Conservation (phyloP, 2,888 invertebrate species). For the Toxonevra muliebris region DNA sequence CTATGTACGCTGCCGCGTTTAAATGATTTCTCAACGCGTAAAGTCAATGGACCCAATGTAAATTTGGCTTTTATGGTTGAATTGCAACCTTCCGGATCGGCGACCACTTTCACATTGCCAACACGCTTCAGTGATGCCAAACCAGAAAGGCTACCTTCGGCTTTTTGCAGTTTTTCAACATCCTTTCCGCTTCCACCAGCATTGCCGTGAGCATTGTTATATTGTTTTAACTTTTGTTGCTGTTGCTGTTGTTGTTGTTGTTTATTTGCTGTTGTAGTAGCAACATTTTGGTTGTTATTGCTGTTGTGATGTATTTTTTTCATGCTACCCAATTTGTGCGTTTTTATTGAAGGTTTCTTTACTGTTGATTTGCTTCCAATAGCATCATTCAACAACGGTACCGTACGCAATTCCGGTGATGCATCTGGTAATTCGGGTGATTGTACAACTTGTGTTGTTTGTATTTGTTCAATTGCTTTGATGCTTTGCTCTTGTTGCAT, state of each 20-base stretch:
- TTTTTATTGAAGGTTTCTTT: not conserved
- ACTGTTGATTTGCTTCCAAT: not conserved
- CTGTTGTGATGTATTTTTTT: conserved; percentile 24
- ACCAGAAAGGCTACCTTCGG: conserved; percentile 82
- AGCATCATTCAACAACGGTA: conserved; percentile 13
- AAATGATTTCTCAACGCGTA: conserved; percentile 73
- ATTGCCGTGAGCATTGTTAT: conserved; percentile 37
- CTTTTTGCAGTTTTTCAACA: conserved; percentile 65
- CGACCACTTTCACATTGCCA: conserved; percentile 83
- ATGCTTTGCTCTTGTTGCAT: conserved; percentile 47
- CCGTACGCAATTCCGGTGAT: conserved; percentile 29
- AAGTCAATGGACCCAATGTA: conserved; percentile 79
- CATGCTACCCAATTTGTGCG: conserved; percentile 18
- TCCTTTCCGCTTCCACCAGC: conserved; percentile 45
- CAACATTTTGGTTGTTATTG: conserved; percentile 41
- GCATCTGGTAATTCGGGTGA: conserved; percentile 25
- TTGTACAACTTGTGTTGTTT: conserved; percentile 40
- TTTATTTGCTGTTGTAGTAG: conserved; percentile 45
- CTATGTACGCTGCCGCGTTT: conserved; percentile 82
- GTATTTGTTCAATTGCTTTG: conserved; percentile 51
- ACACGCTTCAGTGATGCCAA: conserved; percentile 80
- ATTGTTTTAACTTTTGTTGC: conserved; percentile 41
- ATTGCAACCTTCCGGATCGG: conserved; percentile 74
- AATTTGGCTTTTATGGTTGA: conserved; percentile 86
- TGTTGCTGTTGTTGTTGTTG: conserved; percentile 47